phyloP scores from a whole-genome alignment of 92 coral and sea anemone genomes.

The Bergia puertoricense region DNA sequence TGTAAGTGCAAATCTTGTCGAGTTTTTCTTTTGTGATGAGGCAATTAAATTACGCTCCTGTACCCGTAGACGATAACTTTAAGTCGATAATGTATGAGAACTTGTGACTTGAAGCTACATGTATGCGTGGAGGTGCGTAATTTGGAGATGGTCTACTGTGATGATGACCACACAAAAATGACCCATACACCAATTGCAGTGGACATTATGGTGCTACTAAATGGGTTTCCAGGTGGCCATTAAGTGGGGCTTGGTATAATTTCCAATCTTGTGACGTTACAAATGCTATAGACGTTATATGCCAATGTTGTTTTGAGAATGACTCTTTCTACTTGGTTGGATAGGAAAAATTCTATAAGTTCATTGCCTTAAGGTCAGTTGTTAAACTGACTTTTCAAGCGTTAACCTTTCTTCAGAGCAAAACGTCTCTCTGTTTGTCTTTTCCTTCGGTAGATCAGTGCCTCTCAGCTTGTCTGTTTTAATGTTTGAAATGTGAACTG shows the following conservation, averaged over 20 bases:
- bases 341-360: no score
- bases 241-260: no score
- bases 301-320: neutral
- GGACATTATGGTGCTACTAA: no score
- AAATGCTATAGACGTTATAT: neutral
- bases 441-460: neutral
- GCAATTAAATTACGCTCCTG: neutral
- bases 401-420: neutral
- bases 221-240: no score
- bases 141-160: no score
- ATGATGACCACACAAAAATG: no score
- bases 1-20: slow-evolving; percentile 4
- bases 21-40: neutral
- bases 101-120: neutral
- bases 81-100: neutral
- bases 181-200: no score
- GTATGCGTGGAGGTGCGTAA: no score
- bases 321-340: neutral
- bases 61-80: no score
- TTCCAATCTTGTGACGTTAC: neutral
- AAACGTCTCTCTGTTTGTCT: no score
- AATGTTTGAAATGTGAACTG: neutral
- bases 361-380: no score
- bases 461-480: neutral
- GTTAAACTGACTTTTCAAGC: neutral